Evolutionary conservation across 37 sponge, comb jelly and placozoan species (phyloP), one percentile per base, ranked within the genome.

Genomic region (Ephydatia muelleri): DNA sequence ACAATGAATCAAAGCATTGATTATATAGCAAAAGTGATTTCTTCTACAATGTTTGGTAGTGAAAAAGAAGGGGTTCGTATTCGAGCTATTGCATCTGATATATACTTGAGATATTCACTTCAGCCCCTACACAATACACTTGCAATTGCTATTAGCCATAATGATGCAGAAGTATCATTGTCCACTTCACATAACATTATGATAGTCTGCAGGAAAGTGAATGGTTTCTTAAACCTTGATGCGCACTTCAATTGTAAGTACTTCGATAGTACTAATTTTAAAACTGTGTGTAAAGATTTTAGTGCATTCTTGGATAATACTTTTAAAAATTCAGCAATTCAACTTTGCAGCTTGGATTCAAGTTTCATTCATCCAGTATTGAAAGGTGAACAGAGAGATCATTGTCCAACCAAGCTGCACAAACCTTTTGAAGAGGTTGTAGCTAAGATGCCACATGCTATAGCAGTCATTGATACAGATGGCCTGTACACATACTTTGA

Each of bases 401-500:
- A 25, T 35, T 33, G 25, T 31, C 32, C 25, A 25, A 25, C 70
- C 27, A 30, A 6, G 70, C 70, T 74, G n/a, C 75, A 74, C 32
- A 35, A 28, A 35, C 37, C 38, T 31, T 25, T 74, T 28, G 75
- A 74, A 34, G 37, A 74, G n/a, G 5, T 36, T 33, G 75, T 33
- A 74, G 25, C 27, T 8, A 25, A 36, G 75, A 33, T 74, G 27
- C 75, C 75, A 34, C 12, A 36, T 74, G 75, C 13, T 29, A 33
- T 35, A 29, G 75, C 75, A 33, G 36, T 74, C 36, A 33, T 74
- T 33, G 75, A 74, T 74, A 34, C 27, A 74, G 34, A 33, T 3
- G 38, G 75, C 38, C n/a, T 11, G 25, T 34, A 74, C 32, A 74
- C 75, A 28, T 74, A 74, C 36, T 35, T 6, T 34, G 75, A 74